Evolutionary conservation across 2,888 invertebrate genomes (phyloP).

Genomic region (Diadegma fenestrale): DNA sequence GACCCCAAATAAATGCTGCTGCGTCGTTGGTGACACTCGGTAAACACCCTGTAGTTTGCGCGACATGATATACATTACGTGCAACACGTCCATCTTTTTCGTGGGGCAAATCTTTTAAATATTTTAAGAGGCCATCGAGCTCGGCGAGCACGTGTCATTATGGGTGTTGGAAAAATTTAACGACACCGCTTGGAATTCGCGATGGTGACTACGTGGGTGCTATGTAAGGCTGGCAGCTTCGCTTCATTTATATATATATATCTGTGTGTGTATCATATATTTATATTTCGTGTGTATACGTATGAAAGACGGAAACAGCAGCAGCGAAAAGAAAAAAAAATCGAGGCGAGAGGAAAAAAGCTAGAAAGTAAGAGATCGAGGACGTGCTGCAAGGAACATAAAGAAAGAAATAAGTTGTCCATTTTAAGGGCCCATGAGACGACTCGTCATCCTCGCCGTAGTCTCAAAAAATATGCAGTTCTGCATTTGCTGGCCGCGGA

Average conservation of each 20-base stretch:
- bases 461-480: slow-evolving; percentile 11
- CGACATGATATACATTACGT: not conserved
- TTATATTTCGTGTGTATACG: not conserved
- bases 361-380: not conserved
- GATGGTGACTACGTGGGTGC: slow-evolving; percentile 59
- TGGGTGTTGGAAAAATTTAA: slow-evolving; percentile 72
- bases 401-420: slow-evolving; percentile 22
- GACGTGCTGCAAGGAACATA: slow-evolving; percentile 30
- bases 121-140: slow-evolving; percentile 70
- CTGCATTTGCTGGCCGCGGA: slow-evolving; percentile 28
- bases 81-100: slow-evolving; percentile 40
- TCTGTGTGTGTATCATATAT: slow-evolving; percentile 17
- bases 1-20: too few relatives aligned
- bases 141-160: slow-evolving; percentile 76
- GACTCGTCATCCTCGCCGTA: slow-evolving; percentile 54
- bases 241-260: not conserved
- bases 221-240: slow-evolving; percentile 13
- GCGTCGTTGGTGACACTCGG: not conserved
- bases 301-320: not conserved
- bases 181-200: slow-evolving; percentile 71
- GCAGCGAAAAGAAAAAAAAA: not conserved
- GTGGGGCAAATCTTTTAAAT: slow-evolving; percentile 65
- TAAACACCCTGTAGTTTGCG: not conserved
- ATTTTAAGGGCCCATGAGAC: slow-evolving; percentile 54
- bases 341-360: not conserved